These are phyloP conservation scores for Idris sp. DNA, from an alignment of 1,140 invertebrate species.

Conservation along the genomic window DNA sequence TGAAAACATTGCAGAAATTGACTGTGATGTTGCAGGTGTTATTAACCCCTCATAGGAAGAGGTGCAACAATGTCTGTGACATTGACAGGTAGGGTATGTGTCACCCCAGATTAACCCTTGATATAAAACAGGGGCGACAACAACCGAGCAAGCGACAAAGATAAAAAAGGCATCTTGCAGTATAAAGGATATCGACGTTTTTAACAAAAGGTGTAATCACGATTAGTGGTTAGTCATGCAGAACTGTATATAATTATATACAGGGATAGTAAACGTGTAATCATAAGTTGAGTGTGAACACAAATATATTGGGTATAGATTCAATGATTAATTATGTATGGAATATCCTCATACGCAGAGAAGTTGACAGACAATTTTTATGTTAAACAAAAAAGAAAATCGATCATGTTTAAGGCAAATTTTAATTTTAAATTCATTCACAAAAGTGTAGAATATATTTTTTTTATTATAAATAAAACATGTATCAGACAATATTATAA, in stretches of 20 bases:
- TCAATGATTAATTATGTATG: no score
- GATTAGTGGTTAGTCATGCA: slow-evolving; percentile 41
- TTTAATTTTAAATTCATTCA: no score
- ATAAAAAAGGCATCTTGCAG: slow-evolving; percentile 49
- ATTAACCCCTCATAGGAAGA: slow-evolving; percentile 45
- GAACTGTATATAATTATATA: slow-evolving; percentile 44
- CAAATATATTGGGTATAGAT: slow-evolving; percentile 34
- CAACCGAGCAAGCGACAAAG: slow-evolving; percentile 34
- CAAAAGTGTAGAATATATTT: no score
- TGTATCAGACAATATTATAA: no score
- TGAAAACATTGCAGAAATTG: slow-evolving; percentile 13
- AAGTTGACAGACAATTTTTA: no score
- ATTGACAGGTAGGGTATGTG: slow-evolving; percentile 44
- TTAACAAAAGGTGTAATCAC: slow-evolving; percentile 50
- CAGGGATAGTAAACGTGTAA: slow-evolving; percentile 14
- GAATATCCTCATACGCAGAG: no score
- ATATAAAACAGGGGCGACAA: slow-evolving; percentile 49
- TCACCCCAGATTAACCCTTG: slow-evolving; percentile 53
- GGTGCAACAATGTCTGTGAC: slow-evolving; percentile 48
- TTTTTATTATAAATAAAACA: no score
- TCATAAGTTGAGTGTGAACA: slow-evolving; percentile 13
- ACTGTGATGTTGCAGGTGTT: slow-evolving; percentile 42
- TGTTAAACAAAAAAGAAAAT: no score
- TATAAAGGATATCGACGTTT: slow-evolving; percentile 50
- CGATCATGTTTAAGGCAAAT: no score